phyloP scores from a whole-genome alignment of 1,140 invertebrate species.

The Eupristina koningsbergeri region DNA sequence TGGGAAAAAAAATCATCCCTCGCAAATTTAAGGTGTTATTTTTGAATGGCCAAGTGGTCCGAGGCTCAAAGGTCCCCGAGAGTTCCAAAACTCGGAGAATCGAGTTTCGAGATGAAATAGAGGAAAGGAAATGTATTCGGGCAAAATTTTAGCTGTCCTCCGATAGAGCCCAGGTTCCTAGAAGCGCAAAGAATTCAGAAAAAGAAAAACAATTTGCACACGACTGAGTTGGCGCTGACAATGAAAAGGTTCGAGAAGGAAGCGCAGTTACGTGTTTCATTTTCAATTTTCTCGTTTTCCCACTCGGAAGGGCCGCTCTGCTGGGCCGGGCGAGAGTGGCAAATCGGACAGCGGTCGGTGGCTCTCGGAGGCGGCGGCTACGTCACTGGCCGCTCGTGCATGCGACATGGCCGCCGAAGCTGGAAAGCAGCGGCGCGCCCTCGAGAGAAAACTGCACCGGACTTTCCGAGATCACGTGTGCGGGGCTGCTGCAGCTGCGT shows the following conservation, averaged over 20 bases:
- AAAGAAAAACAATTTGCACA: background rate
- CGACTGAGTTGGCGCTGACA: background rate
- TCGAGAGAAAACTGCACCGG: conserved; percentile 47
- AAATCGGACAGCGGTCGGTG: too few relatives aligned
- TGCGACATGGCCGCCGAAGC: conserved; percentile 54
- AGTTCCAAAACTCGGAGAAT: background rate
- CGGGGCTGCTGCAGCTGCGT: background rate
- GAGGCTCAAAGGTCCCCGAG: too few relatives aligned
- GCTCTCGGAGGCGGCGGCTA: background rate
- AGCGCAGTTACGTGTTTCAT: too few relatives aligned
- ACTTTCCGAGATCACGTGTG: background rate
- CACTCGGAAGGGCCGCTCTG: too few relatives aligned
- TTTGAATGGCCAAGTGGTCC: too few relatives aligned
- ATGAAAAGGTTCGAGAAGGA: background rate
- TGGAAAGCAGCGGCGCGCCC: conserved; percentile 53
- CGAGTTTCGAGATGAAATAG: too few relatives aligned
- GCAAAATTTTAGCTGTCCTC: background rate
- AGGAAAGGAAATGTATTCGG: background rate
- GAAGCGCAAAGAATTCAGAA: background rate
- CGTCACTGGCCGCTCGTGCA: conserved; percentile 32
- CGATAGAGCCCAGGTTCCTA: background rate
- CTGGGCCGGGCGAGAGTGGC: too few relatives aligned
- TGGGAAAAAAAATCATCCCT: background rate
- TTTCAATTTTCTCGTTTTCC: too few relatives aligned
- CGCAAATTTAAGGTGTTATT: too few relatives aligned